Conservation (phyloP, 1,140 invertebrate genomes). For the Homalodisca vitripennis region DNA sequence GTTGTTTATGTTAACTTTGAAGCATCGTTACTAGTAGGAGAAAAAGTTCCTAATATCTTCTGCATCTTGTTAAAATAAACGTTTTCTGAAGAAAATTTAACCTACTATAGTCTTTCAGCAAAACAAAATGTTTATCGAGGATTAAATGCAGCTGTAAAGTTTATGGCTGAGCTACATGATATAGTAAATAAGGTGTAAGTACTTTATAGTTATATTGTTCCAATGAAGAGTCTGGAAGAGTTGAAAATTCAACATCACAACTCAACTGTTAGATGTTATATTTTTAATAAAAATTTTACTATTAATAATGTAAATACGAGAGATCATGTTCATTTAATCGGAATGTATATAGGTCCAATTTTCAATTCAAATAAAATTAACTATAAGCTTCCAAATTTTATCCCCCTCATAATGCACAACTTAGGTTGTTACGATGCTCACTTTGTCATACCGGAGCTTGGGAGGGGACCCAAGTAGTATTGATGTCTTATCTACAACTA, state of each 20-base stretch:
- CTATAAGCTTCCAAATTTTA: constrained; percentile 22
- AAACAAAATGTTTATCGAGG: background rate
- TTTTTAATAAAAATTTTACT: constrained; percentile 4
- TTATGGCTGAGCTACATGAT: background rate
- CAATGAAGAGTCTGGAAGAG: background rate
- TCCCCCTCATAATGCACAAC: constrained; percentile 37
- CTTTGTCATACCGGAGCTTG: constrained; percentile 32
- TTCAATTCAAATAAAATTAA: constrained; percentile 35
- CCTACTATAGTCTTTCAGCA: background rate
- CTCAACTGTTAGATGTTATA: background rate
- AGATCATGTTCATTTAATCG: constrained; percentile 37
- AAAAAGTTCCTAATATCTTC: too few relatives aligned
- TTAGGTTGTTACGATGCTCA: constrained; percentile 34
- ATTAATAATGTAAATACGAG: constrained; percentile 29
- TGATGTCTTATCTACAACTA: background rate
- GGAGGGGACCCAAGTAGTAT: background rate
- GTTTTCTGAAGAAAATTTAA: background rate
- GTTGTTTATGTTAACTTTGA: too few relatives aligned
- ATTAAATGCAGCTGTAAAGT: background rate
- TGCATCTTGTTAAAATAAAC: too few relatives aligned
- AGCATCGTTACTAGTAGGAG: too few relatives aligned
- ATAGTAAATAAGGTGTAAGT: background rate
- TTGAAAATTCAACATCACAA: background rate
- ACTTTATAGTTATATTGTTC: background rate
- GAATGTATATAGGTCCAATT: constrained; percentile 20